Evolutionary conservation across 2,797 vertebrate species (phyloP).

Genomic region (Todus mexicanus): DNA sequence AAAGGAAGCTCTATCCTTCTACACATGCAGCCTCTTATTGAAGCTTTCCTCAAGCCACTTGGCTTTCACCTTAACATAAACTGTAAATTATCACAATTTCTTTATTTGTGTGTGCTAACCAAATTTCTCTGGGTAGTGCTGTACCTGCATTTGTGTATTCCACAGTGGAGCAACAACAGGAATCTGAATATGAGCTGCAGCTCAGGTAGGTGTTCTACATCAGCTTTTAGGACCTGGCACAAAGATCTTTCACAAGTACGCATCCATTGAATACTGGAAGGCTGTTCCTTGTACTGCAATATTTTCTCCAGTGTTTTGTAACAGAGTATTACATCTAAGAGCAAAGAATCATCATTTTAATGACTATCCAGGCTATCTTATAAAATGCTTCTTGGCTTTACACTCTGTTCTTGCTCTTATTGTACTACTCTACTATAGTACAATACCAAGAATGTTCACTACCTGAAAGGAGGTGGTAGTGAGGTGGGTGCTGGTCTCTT

Average conservation of each 20-base stretch:
- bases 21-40: accelerated
- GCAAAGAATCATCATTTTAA: not conserved
- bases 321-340: not conserved
- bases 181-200: not conserved
- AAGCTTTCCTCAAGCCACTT: not conserved
- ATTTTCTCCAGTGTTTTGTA: not conserved
- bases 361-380: not conserved
- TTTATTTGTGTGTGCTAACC: not conserved
- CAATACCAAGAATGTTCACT: not conserved
- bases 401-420: not conserved
- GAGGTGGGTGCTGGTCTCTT: too few relatives aligned
- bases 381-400: not conserved
- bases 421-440: not conserved
- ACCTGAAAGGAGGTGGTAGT: too few relatives aligned
- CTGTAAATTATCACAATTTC: not conserved
- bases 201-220: not conserved
- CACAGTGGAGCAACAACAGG: not conserved
- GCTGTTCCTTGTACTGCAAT: not conserved
- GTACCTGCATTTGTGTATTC: not conserved
- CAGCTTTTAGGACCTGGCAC: not conserved
- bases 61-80: not conserved
- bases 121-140: not conserved
- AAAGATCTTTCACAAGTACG: not conserved
- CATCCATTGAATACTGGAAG: not conserved
- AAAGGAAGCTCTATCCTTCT: not conserved